phyloP scores from a whole-genome alignment of 2,888 invertebrate genomes.

The Anorthoa munda region DNA sequence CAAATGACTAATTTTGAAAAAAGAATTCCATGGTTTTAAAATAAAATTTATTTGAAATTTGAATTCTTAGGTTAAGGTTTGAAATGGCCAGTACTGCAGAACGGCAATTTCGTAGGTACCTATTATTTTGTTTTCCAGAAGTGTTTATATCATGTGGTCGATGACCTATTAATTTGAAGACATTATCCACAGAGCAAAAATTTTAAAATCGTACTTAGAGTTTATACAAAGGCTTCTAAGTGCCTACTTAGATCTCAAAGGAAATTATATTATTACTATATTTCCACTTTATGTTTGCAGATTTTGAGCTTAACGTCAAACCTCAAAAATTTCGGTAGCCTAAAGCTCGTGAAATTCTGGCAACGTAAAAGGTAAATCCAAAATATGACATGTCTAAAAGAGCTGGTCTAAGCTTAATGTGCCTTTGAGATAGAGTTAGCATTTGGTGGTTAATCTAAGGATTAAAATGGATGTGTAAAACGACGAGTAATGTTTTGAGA shows the following conservation, averaged over 20 bases:
- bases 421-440: constrained; percentile 33
- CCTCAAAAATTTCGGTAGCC: constrained; percentile 41
- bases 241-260: background rate
- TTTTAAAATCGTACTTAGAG: background rate
- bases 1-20: too few species aligned
- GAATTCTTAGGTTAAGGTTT: too few species aligned
- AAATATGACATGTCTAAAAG: constrained; percentile 34
- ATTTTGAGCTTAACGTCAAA: constrained; percentile 27
- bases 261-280: background rate
- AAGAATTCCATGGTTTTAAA: too few species aligned
- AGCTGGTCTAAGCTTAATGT: constrained; percentile 12
- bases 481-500: background rate
- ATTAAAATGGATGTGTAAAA: constrained; percentile 8
- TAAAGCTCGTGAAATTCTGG: constrained; percentile 28
- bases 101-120: too few species aligned
- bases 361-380: constrained; percentile 28
- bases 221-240: background rate
- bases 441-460: constrained; percentile 16
- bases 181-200: too few species aligned
- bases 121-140: background rate
- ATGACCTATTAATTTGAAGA: too few species aligned
- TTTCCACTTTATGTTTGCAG: constrained; percentile 17
- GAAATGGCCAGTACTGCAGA: too few species aligned
- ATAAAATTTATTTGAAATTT: too few species aligned
- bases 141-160: background rate